These are phyloP conservation scores for Drosophila lini DNA, from an alignment of 1,140 invertebrate genomes.

Conservation along the genomic window DNA sequence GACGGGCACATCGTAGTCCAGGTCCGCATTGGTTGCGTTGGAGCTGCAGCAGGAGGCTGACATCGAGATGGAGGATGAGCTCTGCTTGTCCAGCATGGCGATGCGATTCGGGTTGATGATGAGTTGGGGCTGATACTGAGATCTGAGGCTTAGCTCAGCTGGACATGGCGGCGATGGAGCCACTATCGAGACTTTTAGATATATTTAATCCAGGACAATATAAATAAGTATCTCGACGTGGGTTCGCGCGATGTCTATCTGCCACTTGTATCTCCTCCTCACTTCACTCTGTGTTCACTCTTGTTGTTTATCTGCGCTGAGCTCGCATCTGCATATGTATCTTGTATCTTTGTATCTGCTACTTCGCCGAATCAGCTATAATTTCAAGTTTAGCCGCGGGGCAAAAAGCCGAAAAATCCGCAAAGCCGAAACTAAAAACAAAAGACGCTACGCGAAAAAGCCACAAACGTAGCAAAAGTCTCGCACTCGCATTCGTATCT, in stretches of 20 bases:
- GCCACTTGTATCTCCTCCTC: conserved; percentile 25
- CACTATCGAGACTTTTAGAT: conserved; percentile 64
- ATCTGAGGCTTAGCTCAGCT: not conserved
- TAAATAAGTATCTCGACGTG: conserved; percentile 77
- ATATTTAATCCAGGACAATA: conserved; percentile 84
- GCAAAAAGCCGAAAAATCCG: conserved; percentile 15
- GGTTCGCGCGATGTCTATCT: conserved; percentile 34
- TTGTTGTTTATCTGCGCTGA: conserved; percentile 22
- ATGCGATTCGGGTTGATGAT: conserved; percentile 10
- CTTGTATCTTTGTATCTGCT: conserved; percentile 48
- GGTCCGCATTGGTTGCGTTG: conserved; percentile 64
- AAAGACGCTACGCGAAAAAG: conserved; percentile 58
- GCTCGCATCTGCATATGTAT: conserved; percentile 60
- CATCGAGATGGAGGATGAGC: conserved; percentile 52
- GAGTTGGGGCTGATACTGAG: not conserved
- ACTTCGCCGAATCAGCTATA: conserved; percentile 78
- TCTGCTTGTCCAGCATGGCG: conserved; percentile 71
- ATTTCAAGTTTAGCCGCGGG: conserved; percentile 79
- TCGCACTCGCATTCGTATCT: conserved; percentile 16
- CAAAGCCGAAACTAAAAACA: conserved; percentile 55
- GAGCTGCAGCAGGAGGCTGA: conserved; percentile 73
- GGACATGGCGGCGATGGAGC: conserved; percentile 20
- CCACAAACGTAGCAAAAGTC: conserved; percentile 46
- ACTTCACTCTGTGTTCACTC: conserved; percentile 12
- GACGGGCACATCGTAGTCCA: conserved; percentile 80